Evolutionary conservation across 2,797 vertebrate species (phyloP).

Genomic region (Lutjanus argentimaculatus): DNA sequence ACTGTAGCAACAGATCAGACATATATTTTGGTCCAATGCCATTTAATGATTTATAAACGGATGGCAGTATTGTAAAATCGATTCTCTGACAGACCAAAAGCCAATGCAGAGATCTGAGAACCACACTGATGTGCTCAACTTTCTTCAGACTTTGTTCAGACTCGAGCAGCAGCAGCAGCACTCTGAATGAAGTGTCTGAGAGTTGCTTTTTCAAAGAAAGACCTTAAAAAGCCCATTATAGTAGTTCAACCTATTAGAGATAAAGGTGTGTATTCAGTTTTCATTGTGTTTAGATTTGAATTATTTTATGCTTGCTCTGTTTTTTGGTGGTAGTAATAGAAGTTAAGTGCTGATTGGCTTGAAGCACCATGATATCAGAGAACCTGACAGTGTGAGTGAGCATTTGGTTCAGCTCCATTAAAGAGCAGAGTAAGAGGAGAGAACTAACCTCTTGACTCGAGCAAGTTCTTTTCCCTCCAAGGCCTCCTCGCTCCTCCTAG

Average conservation of each 20-base stretch:
- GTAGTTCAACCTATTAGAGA: background rate
- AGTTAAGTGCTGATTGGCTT: background rate
- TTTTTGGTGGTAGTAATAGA: too few species aligned
- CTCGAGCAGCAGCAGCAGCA: background rate
- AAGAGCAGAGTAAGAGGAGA: constrained; percentile 25
- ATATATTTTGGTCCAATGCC: background rate
- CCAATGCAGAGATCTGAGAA: background rate
- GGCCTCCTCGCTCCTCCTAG: background rate
- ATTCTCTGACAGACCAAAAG: background rate
- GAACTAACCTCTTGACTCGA: constrained; percentile 15
- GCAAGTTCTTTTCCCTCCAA: background rate
- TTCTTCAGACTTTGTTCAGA: background rate
- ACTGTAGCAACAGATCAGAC: background rate
- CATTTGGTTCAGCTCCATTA: background rate
- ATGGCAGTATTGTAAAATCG: background rate
- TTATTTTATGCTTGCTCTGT: background rate
- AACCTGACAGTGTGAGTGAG: background rate
- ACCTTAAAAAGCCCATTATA: background rate
- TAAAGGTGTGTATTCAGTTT: background rate
- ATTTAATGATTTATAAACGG: constrained; percentile 3
- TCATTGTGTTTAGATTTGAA: background rate
- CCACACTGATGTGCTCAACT: background rate
- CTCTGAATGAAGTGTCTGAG: background rate
- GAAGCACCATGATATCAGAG: background rate
- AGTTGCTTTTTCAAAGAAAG: background rate